phyloP scores from a whole-genome alignment of 2,797 vertebrate genomes.

The Takifugu rubripes region DNA sequence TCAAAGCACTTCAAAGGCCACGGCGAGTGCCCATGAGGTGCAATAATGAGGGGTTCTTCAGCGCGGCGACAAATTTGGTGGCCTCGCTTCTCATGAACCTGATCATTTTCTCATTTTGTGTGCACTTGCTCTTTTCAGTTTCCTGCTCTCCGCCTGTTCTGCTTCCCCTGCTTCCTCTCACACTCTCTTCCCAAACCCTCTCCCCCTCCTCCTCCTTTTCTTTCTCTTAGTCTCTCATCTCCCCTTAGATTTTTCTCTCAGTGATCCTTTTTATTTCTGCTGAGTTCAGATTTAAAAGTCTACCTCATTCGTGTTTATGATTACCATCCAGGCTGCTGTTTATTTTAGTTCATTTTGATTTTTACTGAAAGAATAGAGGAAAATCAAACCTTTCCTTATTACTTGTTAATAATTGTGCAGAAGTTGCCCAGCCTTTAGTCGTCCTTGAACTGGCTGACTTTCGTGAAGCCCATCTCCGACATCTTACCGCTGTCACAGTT shows the following conservation, averaged over 20 bases:
- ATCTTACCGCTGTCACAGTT: constrained; percentile 58
- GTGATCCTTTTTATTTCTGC: constrained; percentile 47
- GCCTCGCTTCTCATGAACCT: constrained; percentile 60
- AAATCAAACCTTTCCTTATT: too few species aligned
- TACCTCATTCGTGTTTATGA: constrained; percentile 3
- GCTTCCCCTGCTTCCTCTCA: constrained; percentile 21
- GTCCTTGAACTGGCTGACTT: constrained; percentile 58
- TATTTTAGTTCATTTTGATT: constrained; percentile 9
- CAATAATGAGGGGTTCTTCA: constrained; percentile 76
- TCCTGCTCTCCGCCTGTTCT: constrained; percentile 26
- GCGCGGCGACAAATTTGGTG: constrained; percentile 65
- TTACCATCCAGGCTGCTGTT: constrained; percentile 7
- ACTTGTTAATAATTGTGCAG: constrained; percentile 7
- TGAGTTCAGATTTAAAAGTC: constrained; percentile 31
- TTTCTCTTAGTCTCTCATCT: constrained; percentile 32
- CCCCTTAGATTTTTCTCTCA: constrained; percentile 40
- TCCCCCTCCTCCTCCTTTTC: background rate
- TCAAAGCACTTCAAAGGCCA: constrained; percentile 83
- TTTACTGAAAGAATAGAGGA: background rate
- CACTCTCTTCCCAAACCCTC: background rate
- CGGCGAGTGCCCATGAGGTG: constrained; percentile 74
- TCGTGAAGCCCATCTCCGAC: constrained; percentile 49
- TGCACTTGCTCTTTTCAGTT: constrained; percentile 33
- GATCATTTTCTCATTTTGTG: constrained; percentile 63
- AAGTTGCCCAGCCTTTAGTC: constrained; percentile 24